phyloP scores from a whole-genome alignment of 2,113 vertebrate species.

The Sphaerodactylus townsendi region DNA sequence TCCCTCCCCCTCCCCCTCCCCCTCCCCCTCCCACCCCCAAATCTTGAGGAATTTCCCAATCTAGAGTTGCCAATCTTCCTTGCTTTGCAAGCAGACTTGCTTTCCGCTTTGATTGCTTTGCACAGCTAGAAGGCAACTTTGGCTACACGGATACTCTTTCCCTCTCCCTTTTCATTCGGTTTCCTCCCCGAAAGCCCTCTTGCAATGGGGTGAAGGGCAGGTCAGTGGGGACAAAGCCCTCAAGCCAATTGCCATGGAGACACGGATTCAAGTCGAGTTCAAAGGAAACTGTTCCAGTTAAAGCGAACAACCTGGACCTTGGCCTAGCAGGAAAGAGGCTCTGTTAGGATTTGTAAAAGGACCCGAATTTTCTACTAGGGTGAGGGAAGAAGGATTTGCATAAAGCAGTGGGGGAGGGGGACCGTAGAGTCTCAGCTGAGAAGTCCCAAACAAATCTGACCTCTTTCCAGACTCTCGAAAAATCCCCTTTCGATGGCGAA shows the following conservation, averaged over 20 bases:
- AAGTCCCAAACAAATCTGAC: neutral
- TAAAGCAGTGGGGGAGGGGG: neutral
- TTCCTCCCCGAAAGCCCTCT: constrained; percentile 22
- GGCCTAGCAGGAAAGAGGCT: constrained; percentile 58
- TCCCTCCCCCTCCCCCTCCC: no score
- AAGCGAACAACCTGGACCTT: constrained; percentile 67
- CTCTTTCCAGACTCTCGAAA: neutral
- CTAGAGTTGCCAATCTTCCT: no score
- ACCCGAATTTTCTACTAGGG: constrained; percentile 49
- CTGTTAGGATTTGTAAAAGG: constrained; percentile 54
- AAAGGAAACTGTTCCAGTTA: constrained; percentile 74
- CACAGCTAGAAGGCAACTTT: neutral
- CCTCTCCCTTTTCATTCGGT: neutral
- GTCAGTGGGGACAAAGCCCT: constrained; percentile 64
- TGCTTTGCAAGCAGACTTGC: neutral
- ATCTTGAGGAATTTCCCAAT: neutral
- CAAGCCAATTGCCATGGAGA: constrained; percentile 76
- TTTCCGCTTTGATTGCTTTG: no score
- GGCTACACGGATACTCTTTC: neutral
- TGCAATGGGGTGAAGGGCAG: constrained; percentile 69
- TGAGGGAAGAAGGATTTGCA: constrained; percentile 36
- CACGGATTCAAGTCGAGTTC: constrained; percentile 79
- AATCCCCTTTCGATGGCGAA: neutral
- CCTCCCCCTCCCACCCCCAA: no score
- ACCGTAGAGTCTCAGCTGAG: accelerated